These are phyloP conservation scores for Podarcis siculus DNA, from an alignment of 2,797 vertebrate genomes.

Conservation along the genomic window DNA sequence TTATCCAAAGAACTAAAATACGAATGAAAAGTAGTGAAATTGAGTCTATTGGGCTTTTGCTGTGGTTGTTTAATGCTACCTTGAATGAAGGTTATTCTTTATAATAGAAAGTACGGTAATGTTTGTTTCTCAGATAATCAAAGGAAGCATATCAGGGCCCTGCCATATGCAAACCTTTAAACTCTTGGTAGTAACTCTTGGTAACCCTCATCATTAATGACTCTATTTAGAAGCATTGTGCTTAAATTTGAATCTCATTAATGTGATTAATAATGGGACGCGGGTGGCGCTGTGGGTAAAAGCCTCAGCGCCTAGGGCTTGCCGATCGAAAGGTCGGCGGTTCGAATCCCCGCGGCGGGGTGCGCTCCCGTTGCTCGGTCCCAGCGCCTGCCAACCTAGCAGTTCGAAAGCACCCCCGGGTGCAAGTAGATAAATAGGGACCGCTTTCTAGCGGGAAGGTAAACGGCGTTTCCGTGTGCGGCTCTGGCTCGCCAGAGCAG, in stretches of 20 bases:
- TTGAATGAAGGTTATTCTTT: neutral
- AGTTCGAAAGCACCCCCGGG: no score
- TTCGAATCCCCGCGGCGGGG: no score
- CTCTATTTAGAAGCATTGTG: conserved; percentile 1
- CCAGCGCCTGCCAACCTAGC: no score
- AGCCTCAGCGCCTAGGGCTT: no score
- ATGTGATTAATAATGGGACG: no score
- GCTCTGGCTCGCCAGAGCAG: no score
- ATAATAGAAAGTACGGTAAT: neutral
- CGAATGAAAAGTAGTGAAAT: rapidly evolving
- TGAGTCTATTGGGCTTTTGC: neutral
- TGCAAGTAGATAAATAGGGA: no score
- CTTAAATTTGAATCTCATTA: conserved; percentile 10
- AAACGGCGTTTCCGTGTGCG: no score
- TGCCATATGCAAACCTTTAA: neutral
- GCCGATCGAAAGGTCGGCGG: no score
- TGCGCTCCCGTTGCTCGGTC: no score
- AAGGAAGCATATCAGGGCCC: neutral
- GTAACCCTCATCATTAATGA: neutral
- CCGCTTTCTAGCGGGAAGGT: no score
- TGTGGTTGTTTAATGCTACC: neutral
- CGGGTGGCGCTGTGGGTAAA: no score
- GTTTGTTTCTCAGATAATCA: neutral
- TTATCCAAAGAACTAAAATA: neutral
- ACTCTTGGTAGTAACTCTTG: neutral